These are phyloP conservation scores for Corvus hawaiiensis DNA, from an alignment of 2,113 vertebrate genomes.

Conservation along the genomic window DNA sequence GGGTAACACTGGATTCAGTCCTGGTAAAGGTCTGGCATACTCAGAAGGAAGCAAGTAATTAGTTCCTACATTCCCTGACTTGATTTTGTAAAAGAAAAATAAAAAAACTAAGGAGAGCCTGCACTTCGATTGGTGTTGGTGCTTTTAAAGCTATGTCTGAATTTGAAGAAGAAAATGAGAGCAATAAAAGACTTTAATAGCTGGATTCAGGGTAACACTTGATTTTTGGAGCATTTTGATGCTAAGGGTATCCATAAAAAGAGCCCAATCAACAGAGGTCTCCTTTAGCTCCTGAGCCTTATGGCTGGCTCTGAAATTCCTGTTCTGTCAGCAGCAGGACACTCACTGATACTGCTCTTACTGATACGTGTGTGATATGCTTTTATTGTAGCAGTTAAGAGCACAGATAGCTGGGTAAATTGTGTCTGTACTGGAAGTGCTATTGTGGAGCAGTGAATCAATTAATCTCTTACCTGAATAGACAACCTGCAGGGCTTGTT, in stretches of 20 bases:
- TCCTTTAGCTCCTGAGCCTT: not conserved
- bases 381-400: not conserved
- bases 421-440: not conserved
- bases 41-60: not conserved
- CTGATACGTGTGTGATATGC: not conserved
- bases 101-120: not conserved
- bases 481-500: not conserved
- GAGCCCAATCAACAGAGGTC: rapidly evolving
- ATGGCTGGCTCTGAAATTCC: not conserved
- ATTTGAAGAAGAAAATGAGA: not conserved
- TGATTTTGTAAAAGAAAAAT: not conserved
- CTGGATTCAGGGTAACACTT: not conserved
- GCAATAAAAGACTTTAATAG: not conserved
- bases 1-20: rapidly evolving
- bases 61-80: not conserved
- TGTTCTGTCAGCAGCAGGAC: not conserved
- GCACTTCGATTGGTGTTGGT: not conserved
- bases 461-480: not conserved
- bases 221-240: not conserved
- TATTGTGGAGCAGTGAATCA: not conserved
- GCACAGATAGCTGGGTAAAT: not conserved
- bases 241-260: rapidly evolving
- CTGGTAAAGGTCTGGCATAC: not conserved
- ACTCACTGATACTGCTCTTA: not conserved
- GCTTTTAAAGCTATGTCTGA: not conserved